These are phyloP conservation scores for Miniopterus natalensis DNA, from an alignment of 2,113 vertebrate genomes.

Conservation along the genomic window DNA sequence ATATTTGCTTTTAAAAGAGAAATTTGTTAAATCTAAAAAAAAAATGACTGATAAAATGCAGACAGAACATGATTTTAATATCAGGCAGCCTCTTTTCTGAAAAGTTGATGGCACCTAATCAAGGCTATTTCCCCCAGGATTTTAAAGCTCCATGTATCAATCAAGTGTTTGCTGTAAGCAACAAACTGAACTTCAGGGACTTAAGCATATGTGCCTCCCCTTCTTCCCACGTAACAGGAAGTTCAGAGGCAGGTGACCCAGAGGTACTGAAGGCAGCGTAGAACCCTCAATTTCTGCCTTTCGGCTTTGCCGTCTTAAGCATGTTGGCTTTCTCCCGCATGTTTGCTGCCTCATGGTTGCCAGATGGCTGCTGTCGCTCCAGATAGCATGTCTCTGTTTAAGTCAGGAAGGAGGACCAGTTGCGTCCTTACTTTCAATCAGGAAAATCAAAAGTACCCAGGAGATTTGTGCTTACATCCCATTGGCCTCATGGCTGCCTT, in stretches of 20 bases:
- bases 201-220: neutral
- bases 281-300: neutral
- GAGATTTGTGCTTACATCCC: neutral
- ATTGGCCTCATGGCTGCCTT: neutral
- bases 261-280: neutral
- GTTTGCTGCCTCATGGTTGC: neutral
- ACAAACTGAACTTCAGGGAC: neutral
- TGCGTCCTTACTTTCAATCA: neutral
- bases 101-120: neutral
- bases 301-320: neutral
- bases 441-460: neutral
- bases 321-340: neutral
- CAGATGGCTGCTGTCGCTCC: neutral
- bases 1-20: slow-evolving; percentile 24
- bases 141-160: neutral
- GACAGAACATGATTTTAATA: slow-evolving; percentile 41
- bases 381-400: neutral
- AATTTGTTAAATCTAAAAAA: slow-evolving; percentile 38
- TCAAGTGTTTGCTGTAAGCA: neutral
- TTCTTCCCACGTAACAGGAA: neutral
- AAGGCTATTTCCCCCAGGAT: neutral
- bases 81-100: neutral
- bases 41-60: slow-evolving; percentile 18
- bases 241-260: neutral
- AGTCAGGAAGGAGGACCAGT: neutral